Percentiles rank a stretch among this genome's conserved stretches.
Conservation (phyloP, 2,888 invertebrate genomes). For the Aelia acuminata region DNA sequence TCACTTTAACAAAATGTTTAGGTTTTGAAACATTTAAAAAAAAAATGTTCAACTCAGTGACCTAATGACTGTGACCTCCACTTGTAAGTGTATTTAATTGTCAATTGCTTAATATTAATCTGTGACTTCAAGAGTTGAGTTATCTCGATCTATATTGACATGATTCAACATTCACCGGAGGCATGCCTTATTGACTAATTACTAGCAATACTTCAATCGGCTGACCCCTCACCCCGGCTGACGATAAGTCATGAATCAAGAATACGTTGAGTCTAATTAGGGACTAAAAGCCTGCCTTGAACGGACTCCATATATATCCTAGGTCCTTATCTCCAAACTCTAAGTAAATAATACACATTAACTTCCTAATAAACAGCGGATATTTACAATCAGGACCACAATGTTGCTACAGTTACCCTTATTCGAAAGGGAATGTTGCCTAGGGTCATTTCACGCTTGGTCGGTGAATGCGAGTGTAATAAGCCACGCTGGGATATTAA, state of each 20-base stretch:
- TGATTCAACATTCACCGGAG: not conserved
- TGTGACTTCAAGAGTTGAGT: not conserved
- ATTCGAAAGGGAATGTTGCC: slow-evolving; percentile 36
- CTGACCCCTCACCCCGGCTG: not conserved
- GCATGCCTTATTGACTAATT: slow-evolving; percentile 11
- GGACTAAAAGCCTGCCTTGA: not conserved
- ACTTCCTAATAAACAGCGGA: slow-evolving; percentile 19
- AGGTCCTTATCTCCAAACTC: not conserved
- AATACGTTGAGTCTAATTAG: not conserved
- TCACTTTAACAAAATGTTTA: too few relatives aligned
- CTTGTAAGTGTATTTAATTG: not conserved
- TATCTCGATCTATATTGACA: not conserved
- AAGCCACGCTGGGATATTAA: slow-evolving; percentile 41
- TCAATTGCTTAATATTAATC: not conserved
- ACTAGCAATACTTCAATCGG: not conserved
- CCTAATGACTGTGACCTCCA: too few relatives aligned
- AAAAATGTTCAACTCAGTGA: too few relatives aligned
- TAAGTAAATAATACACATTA: slow-evolving; percentile 28
- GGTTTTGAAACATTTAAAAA: too few relatives aligned
- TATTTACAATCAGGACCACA: not conserved
- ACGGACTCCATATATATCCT: not conserved
- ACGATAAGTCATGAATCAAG: not conserved
- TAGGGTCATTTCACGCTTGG: slow-evolving; percentile 37
- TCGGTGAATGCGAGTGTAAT: not conserved
- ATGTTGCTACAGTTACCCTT: slow-evolving; percentile 3